Conservation (phyloP, 2,113 vertebrate species). For the Periophthalmus modestus region DNA sequence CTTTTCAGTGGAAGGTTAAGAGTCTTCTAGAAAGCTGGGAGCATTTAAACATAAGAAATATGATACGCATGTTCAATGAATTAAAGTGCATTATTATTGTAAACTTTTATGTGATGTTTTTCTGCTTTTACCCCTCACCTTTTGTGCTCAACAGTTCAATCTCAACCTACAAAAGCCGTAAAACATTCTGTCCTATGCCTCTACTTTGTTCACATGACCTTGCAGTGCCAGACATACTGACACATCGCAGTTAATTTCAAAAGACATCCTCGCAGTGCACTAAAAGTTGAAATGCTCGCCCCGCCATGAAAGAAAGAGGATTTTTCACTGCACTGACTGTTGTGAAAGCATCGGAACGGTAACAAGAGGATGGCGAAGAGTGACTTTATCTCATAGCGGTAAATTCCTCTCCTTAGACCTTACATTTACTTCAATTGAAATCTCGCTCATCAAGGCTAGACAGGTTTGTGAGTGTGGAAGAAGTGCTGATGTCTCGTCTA, state of each 20-base stretch:
- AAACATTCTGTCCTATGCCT: not conserved
- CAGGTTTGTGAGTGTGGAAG: constrained; percentile 26
- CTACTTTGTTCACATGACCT: constrained; percentile 21
- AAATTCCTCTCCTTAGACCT: constrained; percentile 31
- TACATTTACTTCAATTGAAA: constrained; percentile 10
- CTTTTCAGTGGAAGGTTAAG: not conserved
- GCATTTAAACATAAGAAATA: not conserved
- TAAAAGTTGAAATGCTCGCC: constrained; percentile 17
- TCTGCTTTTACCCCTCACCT: constrained; percentile 17
- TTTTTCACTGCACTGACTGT: constrained; percentile 15
- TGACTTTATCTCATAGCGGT: constrained; percentile 22
- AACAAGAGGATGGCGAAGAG: constrained; percentile 20
- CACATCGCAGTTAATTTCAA: constrained; percentile 21
- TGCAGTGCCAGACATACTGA: constrained; percentile 31
- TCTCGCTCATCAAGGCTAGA: constrained; percentile 46
- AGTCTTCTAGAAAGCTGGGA: not conserved
- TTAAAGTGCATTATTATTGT: constrained; percentile 3
- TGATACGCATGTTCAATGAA: constrained; percentile 7
- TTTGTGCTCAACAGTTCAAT: constrained; percentile 8
- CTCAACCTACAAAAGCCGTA: constrained; percentile 16
- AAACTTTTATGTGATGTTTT: not conserved
- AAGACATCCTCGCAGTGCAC: constrained; percentile 13
- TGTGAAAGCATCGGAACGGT: constrained; percentile 17
- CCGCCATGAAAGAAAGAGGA: constrained; percentile 11
- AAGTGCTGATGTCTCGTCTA: constrained; percentile 26